phyloP scores from a whole-genome alignment of 1,140 invertebrate genomes.

The Anastrepha obliqua region DNA sequence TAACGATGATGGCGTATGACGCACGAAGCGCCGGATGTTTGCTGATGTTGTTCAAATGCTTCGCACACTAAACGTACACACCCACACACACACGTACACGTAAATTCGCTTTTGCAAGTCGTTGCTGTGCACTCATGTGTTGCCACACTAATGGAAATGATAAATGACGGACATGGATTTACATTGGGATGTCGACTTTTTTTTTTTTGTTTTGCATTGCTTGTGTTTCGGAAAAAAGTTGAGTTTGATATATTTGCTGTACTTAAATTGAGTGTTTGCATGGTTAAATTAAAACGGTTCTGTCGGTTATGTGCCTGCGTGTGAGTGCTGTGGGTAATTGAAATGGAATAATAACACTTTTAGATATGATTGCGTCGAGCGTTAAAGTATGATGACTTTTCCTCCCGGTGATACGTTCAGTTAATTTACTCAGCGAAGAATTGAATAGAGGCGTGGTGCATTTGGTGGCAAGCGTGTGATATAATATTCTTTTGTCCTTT shows the following conservation, averaged over 20 bases:
- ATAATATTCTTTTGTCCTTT: too few species aligned
- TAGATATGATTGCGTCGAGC: neutral
- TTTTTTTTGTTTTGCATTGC: neutral
- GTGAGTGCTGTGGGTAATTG: neutral
- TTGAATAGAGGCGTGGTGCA: too few species aligned
- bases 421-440: too few species aligned
- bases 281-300: constrained; percentile 38
- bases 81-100: neutral
- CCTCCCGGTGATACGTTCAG: neutral
- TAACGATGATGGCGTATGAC: neutral
- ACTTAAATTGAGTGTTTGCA: constrained; percentile 41
- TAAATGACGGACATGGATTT: constrained; percentile 38
- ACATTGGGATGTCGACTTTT: neutral
- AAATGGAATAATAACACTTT: constrained; percentile 12
- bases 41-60: constrained; percentile 22
- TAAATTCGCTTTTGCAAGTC: neutral
- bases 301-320: neutral
- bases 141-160: constrained; percentile 26
- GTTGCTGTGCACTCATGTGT: neutral
- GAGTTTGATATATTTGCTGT: constrained; percentile 28
- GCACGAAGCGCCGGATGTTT: neutral
- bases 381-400: neutral
- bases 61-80: neutral
- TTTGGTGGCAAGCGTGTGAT: too few species aligned
- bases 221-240: neutral